Percentiles rank a stretch among this genome's conserved stretches.
Conservation (phyloP, 1,140 invertebrate species). For the Drosophila sp. region DNA sequence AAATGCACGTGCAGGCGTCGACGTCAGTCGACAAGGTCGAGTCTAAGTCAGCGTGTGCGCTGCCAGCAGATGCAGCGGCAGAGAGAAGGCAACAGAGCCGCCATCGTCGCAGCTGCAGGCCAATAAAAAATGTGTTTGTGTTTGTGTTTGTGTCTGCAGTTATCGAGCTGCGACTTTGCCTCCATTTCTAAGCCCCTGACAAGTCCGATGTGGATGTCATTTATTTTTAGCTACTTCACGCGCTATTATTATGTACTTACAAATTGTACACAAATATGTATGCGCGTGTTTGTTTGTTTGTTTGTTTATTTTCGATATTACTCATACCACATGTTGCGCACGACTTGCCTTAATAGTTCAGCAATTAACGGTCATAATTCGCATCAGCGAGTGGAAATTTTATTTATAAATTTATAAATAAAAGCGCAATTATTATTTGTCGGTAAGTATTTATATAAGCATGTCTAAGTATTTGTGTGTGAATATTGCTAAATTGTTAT, state of each 20-base stretch:
- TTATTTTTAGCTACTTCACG: conserved; percentile 38
- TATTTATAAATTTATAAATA: conserved; percentile 47
- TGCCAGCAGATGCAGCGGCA: background rate
- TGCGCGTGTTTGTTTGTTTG: too few species aligned
- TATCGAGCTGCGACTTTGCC: conserved; percentile 45
- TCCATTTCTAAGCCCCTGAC: conserved; percentile 17
- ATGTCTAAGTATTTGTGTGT: background rate
- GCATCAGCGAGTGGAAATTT: conserved; percentile 5
- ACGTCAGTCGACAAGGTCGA: conserved; percentile 36
- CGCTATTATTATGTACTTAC: conserved; percentile 18
- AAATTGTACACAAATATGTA: too few species aligned
- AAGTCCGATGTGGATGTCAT: conserved; percentile 33
- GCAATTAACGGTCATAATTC: conserved; percentile 32
- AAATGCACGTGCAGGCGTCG: conserved; percentile 9
- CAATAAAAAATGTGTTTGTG: conserved; percentile 47
- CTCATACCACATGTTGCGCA: conserved; percentile 57
- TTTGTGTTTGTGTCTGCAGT: conserved; percentile 54
- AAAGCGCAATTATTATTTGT: conserved; percentile 31
- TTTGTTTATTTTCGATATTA: conserved; percentile 34
- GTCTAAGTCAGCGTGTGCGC: conserved; percentile 11
- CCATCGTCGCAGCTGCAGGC: too few species aligned
- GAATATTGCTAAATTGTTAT: conserved; percentile 32
- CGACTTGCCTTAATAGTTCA: conserved; percentile 6
- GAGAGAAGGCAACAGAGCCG: background rate
- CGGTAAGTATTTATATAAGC: conserved; percentile 22